Evolutionary conservation across 1,140 invertebrate species (phyloP), one percentile per base, ranked within the genome.

Genomic region (Delia radicum): DNA sequence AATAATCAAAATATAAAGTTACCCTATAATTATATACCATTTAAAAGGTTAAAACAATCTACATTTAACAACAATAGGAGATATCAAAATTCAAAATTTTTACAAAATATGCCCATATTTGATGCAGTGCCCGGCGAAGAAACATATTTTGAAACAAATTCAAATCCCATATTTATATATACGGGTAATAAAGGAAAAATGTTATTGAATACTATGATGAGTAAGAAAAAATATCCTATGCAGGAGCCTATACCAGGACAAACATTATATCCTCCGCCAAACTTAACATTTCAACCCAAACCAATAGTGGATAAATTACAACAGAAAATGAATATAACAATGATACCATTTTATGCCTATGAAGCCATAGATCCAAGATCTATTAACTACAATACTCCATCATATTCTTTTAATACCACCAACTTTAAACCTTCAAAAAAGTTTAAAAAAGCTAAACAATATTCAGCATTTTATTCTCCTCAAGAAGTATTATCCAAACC

Each of bases 311-410:
- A 84, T 61, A 79, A 78, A 0, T 80, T 84, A 24, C 82, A 77
- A 0, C 48, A 72, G 15, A 55, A 79, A 31, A 73, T 82, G 0
- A 85, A 85, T 31, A 75, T 85, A 1, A 85, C 83, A 0, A 69
- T 85, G 7, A 85, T 85, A 46, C 83, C 83, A 1, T 85, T 85
- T 63, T 85, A 85, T 28, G 83, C 83, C 0, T 82, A 85, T 69
- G 83, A 85, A 61, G 83, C 83, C 0, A 82, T 85, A n/a, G 71
- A 77, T 0, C 29, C 76, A 12, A 62, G 71, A 42, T n/a, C 21
- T 12, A 12, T 33, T 13, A 12, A 13, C 28, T 18, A 67, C 37
- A 2, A 73, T 24, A 21, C 42, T 10, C 28, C 42, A 0, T 55
- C 26, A 3, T 37, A 26, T n/a, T 26, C 28, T n/a, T 61, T 67